These are phyloP conservation scores for Australoheros scitulus DNA, from an alignment of 2,113 vertebrate genomes.

Conservation along the genomic window DNA sequence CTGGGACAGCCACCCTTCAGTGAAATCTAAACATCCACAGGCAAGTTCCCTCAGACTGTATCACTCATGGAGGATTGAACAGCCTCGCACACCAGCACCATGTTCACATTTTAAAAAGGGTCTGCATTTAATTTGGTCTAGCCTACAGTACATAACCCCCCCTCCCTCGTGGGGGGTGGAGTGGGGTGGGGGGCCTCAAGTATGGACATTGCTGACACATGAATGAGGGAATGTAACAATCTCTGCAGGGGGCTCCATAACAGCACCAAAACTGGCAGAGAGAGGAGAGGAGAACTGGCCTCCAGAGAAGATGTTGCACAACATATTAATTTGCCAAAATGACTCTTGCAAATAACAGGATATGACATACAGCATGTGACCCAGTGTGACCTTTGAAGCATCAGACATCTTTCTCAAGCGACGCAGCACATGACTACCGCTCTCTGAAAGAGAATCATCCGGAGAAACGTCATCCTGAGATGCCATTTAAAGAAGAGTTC, in stretches of 20 bases:
- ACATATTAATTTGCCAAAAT: slow-evolving; percentile 28
- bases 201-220: slow-evolving; percentile 53
- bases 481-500: neutral
- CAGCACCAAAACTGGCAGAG: slow-evolving; percentile 24
- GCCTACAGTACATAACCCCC: slow-evolving; percentile 26
- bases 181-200: neutral
- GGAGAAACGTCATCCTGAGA: neutral
- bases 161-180: neutral
- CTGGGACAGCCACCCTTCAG: slow-evolving; percentile 12
- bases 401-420: neutral
- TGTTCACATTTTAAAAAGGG: slow-evolving; percentile 23
- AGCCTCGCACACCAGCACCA: neutral
- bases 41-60: slow-evolving; percentile 1
- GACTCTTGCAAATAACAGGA: slow-evolving; percentile 53
- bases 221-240: slow-evolving; percentile 57
- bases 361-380: slow-evolving; percentile 24
- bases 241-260: slow-evolving; percentile 55
- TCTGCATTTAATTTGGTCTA: slow-evolving; percentile 49
- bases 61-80: slow-evolving; percentile 6
- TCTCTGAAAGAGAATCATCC: neutral
- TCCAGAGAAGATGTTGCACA: slow-evolving; percentile 44
- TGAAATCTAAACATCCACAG: slow-evolving; percentile 62
- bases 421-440: neutral
- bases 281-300: slow-evolving; percentile 1
- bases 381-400: neutral